Base-by-base conservation (phyloP, 2,113 vertebrate species). In the Theristicus caerulescens region DNA sequence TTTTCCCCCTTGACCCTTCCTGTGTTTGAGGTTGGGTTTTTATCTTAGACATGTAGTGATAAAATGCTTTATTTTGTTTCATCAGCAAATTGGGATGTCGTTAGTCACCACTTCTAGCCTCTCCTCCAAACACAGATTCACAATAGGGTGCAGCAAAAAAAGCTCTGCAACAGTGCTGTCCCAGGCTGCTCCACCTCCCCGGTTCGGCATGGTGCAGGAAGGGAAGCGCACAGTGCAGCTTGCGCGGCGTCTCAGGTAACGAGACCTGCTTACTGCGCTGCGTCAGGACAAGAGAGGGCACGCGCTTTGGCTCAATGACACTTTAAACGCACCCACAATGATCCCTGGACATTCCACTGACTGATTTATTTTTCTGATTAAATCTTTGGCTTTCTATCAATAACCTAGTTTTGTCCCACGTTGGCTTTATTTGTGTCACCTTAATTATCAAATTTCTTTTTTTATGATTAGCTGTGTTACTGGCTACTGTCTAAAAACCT, bases 1-100 rank as follows among this genome's bases (percentile, higher is more conserved):
- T 97, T 94, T 96, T 93, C 94, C 93, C 96, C 84, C 86, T 96
- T 97, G 97, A 96, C 96, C 95, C 42, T 95, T 95, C 46, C 84
- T 58, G 74, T 42, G 52, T 79, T 79, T 59, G 82, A 84, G 74
- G 64, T 29, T 93, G 91, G 54, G 54, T 61, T 96, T 94, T 86
- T 65, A 57, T 94, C 91, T 77, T 20, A 69, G 73, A 95, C 82
- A 72, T 2, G 16, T 61, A 64, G 66, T 38, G 70, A 94, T 40
- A 84, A 95, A 95, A 91, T 10, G 77, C 58, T 88, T 89, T 82
- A 59, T 89, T 93, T 96, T 79, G 36, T 96, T 95, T 79, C 73
- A 79, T 62, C 81, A 54, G 66, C 83, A 82, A 93, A 96, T 13
- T 46, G 70, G 83, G 93, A 78, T 72, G 61, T 93, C 1, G 0